Conservation (phyloP, 2,888 invertebrate genomes). For the Malthinus flaveolus region DNA sequence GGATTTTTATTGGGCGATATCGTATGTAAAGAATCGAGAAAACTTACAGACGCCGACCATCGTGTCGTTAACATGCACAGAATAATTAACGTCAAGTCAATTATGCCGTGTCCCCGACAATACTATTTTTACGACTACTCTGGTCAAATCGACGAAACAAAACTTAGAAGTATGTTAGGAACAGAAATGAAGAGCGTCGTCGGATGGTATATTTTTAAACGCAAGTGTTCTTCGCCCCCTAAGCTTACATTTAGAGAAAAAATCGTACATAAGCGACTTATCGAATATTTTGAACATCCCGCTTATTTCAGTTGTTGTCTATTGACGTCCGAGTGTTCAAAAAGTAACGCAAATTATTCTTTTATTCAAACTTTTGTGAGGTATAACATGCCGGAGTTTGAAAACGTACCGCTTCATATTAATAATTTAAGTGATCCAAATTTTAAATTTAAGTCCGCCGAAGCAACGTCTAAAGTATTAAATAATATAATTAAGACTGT, state of each 20-base stretch:
- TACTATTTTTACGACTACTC: conserved; percentile 62
- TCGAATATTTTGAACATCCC: conserved; percentile 60
- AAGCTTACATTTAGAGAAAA: conserved; percentile 66
- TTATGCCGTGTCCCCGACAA: conserved; percentile 62
- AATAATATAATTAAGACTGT: conserved; percentile 42
- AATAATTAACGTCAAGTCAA: conserved; percentile 64
- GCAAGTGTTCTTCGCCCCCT: conserved; percentile 59
- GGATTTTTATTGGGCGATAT: conserved; percentile 71
- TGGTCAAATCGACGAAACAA: conserved; percentile 62
- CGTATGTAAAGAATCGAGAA: conserved; percentile 64
- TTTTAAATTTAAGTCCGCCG: conserved; percentile 46
- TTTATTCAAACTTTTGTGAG: conserved; percentile 66
- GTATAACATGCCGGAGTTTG: conserved; percentile 60
- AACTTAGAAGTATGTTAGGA: conserved; percentile 59
- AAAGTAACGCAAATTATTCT: conserved; percentile 62
- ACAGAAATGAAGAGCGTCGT: conserved; percentile 62
- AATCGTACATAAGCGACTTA: conserved; percentile 65
- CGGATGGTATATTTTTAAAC: conserved; percentile 66
- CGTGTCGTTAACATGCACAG: conserved; percentile 63
- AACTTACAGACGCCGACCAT: conserved; percentile 70
- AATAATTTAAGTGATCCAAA: conserved; percentile 55
- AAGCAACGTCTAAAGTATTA: conserved; percentile 44
- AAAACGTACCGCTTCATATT: conserved; percentile 57
- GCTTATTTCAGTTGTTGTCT: conserved; percentile 65
- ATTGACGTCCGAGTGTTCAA: conserved; percentile 59